Evolutionary conservation across 2,888 invertebrate genomes (phyloP).

Genomic region (Phrixothrix hirtus): DNA sequence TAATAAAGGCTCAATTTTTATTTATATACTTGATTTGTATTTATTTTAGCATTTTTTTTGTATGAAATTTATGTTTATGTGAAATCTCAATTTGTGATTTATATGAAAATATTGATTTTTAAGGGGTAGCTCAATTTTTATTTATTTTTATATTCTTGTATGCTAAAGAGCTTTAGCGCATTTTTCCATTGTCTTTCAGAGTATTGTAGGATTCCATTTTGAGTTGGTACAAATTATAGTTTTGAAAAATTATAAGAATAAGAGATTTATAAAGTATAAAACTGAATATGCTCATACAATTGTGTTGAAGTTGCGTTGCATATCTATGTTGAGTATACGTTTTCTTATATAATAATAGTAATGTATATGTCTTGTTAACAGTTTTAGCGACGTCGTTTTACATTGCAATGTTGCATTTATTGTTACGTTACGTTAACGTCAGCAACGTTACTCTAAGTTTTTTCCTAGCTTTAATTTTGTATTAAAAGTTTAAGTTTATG

Average conservation of each 20-base stretch:
- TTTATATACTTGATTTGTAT: conserved; percentile 20
- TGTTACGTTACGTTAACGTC: conserved; percentile 35
- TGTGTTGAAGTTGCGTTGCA: conserved; percentile 24
- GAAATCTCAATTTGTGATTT: conserved; percentile 29
- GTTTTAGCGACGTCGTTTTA: conserved; percentile 13
- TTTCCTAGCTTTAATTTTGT: conserved; percentile 31
- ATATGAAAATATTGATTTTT: conserved; percentile 17
- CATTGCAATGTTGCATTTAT: conserved; percentile 22
- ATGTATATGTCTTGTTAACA: conserved; percentile 26
- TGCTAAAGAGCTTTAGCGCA: neutral
- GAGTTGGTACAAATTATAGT: conserved; percentile 29
- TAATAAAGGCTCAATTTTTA: conserved; percentile 30
- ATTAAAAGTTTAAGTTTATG: conserved; percentile 25
- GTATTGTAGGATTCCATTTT: conserved; percentile 22
- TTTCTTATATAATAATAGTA: too few relatives aligned
- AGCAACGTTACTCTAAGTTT: conserved; percentile 24
- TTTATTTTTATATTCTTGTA: conserved; percentile 28
- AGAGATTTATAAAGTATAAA: conserved; percentile 25
- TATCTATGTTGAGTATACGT: conserved; percentile 25
- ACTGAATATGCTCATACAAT: conserved; percentile 18
- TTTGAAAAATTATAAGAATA: conserved; percentile 20
- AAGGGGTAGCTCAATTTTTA: conserved; percentile 28
- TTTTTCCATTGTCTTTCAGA: conserved; percentile 27
- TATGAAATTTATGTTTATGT: conserved; percentile 13
- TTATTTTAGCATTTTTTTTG: conserved; percentile 19